A percentile compares a stretch with the other conserved stretches of the same genome.
These are phyloP conservation scores for Dinomys branickii DNA, from an alignment of 2,113 vertebrate species.

Conservation along the genomic window DNA sequence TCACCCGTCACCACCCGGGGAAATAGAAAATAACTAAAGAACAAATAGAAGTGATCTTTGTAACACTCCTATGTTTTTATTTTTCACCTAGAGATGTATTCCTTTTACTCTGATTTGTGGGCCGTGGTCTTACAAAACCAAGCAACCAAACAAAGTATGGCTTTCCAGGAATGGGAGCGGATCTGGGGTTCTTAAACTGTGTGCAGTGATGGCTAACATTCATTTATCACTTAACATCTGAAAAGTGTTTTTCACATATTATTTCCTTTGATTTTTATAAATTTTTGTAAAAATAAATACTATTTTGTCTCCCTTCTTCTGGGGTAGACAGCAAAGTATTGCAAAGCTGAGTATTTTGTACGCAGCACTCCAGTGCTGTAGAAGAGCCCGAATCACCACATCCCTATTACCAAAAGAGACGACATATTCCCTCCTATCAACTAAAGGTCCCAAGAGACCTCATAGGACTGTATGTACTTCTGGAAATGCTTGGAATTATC, in stretches of 20 bases:
- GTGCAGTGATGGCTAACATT: neutral
- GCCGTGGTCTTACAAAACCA: neutral
- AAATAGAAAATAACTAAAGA: slow-evolving; percentile 45
- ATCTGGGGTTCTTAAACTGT: neutral
- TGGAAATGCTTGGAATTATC: neutral
- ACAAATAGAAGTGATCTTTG: neutral
- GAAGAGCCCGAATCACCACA: neutral
- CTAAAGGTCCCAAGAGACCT: neutral
- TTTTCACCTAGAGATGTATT: neutral
- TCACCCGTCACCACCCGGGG: slow-evolving; percentile 6
- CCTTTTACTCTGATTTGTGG: neutral
- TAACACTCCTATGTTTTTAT: neutral
- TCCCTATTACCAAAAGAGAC: neutral
- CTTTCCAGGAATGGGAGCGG: neutral
- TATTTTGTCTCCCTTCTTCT: neutral
- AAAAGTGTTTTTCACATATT: neutral
- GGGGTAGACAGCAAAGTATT: neutral
- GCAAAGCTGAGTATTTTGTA: neutral
- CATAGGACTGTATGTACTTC: neutral
- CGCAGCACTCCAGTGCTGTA: neutral
- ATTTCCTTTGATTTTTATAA: neutral
- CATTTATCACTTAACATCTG: neutral
- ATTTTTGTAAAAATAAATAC: neutral
- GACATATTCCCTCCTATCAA: neutral
- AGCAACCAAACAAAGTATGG: neutral